A percentile compares a stretch with the other conserved stretches of the same genome.
phyloP scores from a whole-genome alignment of 2,888 invertebrate species.

The Eupithecia subumbrata region DNA sequence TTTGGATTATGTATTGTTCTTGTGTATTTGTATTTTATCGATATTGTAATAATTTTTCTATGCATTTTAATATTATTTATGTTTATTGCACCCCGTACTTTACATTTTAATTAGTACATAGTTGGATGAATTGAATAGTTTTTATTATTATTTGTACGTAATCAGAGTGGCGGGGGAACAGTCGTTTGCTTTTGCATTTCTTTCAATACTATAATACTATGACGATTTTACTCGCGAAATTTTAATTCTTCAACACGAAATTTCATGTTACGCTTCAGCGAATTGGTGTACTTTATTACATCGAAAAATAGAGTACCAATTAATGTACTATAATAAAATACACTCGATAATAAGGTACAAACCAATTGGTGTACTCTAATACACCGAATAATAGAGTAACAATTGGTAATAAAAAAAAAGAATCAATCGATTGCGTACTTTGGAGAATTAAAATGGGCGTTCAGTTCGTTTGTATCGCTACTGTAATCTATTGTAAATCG shows the following conservation, averaged over 20 bases:
- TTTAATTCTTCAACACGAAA: no score
- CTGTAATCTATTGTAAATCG: background rate
- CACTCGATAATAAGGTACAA: no score
- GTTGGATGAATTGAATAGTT: slow-evolving; percentile 54
- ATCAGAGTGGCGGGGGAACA: slow-evolving; percentile 50
- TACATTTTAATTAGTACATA: slow-evolving; percentile 79
- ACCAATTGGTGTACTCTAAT: no score
- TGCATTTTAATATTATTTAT: slow-evolving; percentile 53
- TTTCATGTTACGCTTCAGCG: no score
- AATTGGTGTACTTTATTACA: no score
- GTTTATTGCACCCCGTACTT: slow-evolving; percentile 52
- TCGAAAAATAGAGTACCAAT: no score
- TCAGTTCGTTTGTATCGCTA: background rate
- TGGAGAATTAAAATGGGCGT: no score
- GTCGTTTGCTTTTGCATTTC: slow-evolving; percentile 56
- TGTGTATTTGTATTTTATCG: slow-evolving; percentile 34
- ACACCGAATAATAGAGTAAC: no score
- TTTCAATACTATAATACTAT: background rate
- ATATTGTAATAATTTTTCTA: slow-evolving; percentile 46
- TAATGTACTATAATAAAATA: no score
- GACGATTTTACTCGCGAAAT: background rate
- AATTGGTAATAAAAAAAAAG: no score
- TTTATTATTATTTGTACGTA: slow-evolving; percentile 43
- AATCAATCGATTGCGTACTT: no score
- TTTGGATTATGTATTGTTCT: slow-evolving; percentile 53